Evolutionary conservation across 2,113 vertebrate genomes (phyloP).

Genomic region (Labrus mixtus): DNA sequence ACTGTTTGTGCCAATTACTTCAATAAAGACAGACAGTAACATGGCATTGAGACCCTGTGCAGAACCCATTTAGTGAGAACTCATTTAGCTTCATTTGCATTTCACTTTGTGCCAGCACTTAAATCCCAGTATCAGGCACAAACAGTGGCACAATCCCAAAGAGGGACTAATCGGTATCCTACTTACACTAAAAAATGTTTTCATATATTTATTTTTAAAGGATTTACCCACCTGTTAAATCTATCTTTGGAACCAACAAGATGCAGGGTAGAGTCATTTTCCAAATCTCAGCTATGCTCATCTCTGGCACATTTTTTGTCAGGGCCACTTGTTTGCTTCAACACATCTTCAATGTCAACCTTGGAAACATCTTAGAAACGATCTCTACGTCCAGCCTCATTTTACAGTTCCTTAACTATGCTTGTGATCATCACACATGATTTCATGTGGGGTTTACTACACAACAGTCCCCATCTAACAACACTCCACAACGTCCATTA

Average conservation of each 20-base stretch:
- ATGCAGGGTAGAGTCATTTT: background rate
- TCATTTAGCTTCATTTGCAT: constrained; percentile 12
- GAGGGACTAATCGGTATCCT: background rate
- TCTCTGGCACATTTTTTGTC: too few relatives aligned
- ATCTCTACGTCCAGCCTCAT: background rate
- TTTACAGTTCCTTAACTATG: background rate
- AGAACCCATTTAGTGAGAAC: background rate
- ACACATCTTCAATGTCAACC: background rate
- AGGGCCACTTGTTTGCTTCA: background rate
- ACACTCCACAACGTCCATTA: constrained; percentile 21
- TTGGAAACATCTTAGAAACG: constrained; percentile 8
- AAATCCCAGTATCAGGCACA: background rate
- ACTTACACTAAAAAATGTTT: too few relatives aligned
- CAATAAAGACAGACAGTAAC: background rate
- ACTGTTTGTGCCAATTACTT: background rate
- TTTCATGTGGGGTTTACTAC: background rate
- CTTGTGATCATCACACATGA: background rate
- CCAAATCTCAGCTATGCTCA: background rate
- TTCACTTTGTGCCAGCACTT: background rate
- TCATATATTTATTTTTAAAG: background rate
- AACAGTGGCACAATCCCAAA: background rate
- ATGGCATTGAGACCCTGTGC: background rate
- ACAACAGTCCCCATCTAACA: constrained; percentile 18
- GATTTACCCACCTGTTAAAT: background rate
- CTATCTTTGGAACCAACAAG: background rate